Base-by-base conservation (phyloP, 2,797 vertebrate genomes). In the Gallinago solitaria region DNA sequence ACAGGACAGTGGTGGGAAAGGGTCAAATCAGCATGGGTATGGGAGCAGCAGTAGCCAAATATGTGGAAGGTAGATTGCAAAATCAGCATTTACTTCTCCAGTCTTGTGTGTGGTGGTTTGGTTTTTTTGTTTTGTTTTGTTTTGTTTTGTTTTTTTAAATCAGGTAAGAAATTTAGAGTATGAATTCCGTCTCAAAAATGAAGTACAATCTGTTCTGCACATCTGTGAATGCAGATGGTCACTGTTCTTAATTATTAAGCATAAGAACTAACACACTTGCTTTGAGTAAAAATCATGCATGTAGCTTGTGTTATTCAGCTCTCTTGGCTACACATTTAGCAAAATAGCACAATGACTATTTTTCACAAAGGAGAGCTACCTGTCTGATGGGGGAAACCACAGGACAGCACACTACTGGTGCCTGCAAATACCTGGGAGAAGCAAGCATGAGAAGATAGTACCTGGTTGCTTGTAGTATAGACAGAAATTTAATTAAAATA, bases 161-260 rank as follows among this genome's bases (percentile, higher is more conserved):
- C 35, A 86, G 85, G 83, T 83, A 94, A 69, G 57, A 83, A 83
- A 89, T 88, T 11, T 64, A 24, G 61, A 70, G 23, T 68, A 37
- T 9, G 9, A 83, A 75, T 37, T 83, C 16, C 19, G 7, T 54
- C 61, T 78, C 56, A 64, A 43, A 88, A 64, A 12, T 45, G 37
- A 56, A 68, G 53, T 65, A 12, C 87, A 83, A 6, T 83, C 83
- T 96, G 50, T 83, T 91, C 65, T 84, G 59, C 74, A 81, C 83
- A 91, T 91, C 93, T 93, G 79, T 91, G 73, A 43, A 61, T 83
- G 67, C 94, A 96, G 88, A 86, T 96, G 93, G 90, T 73, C 90
- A 76, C 80, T 88, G 33, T 61, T 94, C 54, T 69, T 91, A 76
- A 94, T 91, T 39, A 75, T 61, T 43, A 75, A 91, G 50, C 16